Evolutionary conservation across 2,888 invertebrate species (phyloP).

Genomic region (Agrilus mali): DNA sequence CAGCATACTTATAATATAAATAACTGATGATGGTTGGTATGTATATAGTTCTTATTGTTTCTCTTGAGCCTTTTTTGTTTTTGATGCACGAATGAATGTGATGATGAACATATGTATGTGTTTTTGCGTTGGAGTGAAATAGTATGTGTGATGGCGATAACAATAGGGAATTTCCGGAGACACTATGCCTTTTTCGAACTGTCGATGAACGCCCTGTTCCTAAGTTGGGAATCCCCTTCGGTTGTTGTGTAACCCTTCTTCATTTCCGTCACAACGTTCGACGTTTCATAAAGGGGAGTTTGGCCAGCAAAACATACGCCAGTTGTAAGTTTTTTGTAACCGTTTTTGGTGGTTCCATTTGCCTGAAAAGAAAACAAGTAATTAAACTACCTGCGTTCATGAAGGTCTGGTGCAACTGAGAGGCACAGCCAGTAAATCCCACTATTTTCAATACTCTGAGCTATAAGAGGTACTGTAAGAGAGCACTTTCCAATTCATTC

Average conservation of each 20-base stretch:
- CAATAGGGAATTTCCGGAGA: not conserved
- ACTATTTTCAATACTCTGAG: too few relatives aligned
- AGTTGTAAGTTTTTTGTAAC: slow-evolving; percentile 14
- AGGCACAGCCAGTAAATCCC: too few relatives aligned
- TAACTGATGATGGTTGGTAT: too few relatives aligned
- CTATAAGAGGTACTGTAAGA: too few relatives aligned
- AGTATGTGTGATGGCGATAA: slow-evolving; percentile 1
- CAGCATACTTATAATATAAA: too few relatives aligned
- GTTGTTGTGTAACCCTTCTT: slow-evolving; percentile 38
- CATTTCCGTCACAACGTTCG: slow-evolving; percentile 32
- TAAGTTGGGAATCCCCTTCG: slow-evolving; percentile 28
- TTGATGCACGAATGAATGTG: not conserved
- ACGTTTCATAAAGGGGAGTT: slow-evolving; percentile 29
- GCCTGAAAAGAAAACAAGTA: slow-evolving; percentile 6
- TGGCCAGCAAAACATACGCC: slow-evolving; percentile 30
- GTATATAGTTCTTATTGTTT: too few relatives aligned
- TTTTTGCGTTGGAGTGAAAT: slow-evolving; percentile 3
- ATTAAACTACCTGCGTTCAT: too few relatives aligned
- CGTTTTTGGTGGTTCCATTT: slow-evolving; percentile 11
- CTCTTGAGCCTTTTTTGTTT: not conserved
- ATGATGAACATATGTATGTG: not conserved
- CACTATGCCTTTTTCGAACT: slow-evolving; percentile 13
- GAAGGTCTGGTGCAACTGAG: too few relatives aligned
- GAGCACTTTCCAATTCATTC: too few relatives aligned
- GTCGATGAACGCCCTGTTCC: slow-evolving; percentile 39